These are phyloP conservation scores for Caenorhabditis japonica DNA, from an alignment of 2,888 invertebrate genomes.

Conservation along the genomic window DNA sequence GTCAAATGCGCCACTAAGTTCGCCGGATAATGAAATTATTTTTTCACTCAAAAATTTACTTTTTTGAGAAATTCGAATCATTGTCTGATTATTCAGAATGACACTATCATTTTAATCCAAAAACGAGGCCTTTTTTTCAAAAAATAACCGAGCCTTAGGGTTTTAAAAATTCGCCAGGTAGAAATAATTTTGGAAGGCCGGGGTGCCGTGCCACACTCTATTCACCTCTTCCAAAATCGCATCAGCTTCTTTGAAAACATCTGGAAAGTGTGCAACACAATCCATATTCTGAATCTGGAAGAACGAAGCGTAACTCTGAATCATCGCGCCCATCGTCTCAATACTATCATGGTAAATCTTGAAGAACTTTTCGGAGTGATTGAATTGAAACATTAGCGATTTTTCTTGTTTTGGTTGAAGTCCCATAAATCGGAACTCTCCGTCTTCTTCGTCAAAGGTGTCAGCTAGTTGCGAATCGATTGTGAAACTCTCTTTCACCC, in stretches of 20 bases:
- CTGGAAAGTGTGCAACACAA: conserved; percentile 66
- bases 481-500: conserved; percentile 54
- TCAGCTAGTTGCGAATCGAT: conserved; percentile 16
- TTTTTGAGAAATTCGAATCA: too few relatives aligned
- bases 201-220: background rate
- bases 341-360: conserved; percentile 66
- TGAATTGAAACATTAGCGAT: conserved; percentile 32
- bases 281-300: conserved; percentile 55
- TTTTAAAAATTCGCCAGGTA: background rate
- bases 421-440: conserved; percentile 54
- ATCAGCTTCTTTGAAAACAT: conserved; percentile 59
- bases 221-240: conserved; percentile 63
- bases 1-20: background rate
- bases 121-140: too few relatives aligned
- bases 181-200: background rate
- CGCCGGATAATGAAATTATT: too few relatives aligned
- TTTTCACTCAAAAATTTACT: too few relatives aligned
- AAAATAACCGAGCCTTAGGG: too few relatives aligned
- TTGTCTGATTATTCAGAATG: too few relatives aligned
- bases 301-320: conserved; percentile 69
- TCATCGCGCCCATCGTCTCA: conserved; percentile 66
- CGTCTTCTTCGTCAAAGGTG: conserved; percentile 28
- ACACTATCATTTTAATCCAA: too few relatives aligned
- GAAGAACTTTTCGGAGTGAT: conserved; percentile 21
- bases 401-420: conserved; percentile 45